A percentile compares a stretch with the other conserved stretches of the same genome.
Conservation (phyloP, 92 coral and sea anemone genomes). For the Pocillopora grandis region DNA sequence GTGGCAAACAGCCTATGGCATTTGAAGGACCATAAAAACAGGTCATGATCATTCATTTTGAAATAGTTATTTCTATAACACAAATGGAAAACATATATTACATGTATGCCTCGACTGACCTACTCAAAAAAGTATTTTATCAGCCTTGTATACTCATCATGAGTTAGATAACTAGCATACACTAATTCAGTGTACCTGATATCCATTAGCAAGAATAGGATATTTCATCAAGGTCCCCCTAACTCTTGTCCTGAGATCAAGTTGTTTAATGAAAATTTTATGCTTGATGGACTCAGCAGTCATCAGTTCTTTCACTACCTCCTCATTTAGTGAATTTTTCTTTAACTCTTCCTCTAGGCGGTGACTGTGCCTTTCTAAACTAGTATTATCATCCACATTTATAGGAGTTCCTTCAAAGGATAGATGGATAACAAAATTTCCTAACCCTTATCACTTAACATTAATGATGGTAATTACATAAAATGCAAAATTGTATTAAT, state of each 20-base stretch:
- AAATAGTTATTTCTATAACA: too few relatives aligned
- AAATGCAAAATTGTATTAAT: too few relatives aligned
- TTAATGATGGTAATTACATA: too few relatives aligned
- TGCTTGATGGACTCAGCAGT: constrained; percentile 2
- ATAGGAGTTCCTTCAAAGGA: not conserved
- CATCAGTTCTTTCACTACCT: constrained; percentile 19
- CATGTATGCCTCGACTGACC: too few relatives aligned
- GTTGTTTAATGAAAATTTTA: constrained; percentile 7
- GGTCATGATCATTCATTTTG: not conserved
- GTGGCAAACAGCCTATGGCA: not conserved
- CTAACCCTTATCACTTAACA: too few relatives aligned
- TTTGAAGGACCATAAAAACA: not conserved
- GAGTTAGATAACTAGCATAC: too few relatives aligned
- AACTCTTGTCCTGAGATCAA: constrained; percentile 9
- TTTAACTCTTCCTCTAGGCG: constrained; percentile 10
- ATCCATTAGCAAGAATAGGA: constrained; percentile 16
- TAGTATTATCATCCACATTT: constrained; percentile 10
- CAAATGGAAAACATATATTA: too few relatives aligned
- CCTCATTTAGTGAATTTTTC: not conserved
- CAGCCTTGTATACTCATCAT: too few relatives aligned
- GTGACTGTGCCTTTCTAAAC: constrained; percentile 18
- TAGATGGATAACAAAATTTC: not conserved
- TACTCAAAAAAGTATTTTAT: too few relatives aligned
- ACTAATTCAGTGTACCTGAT: too few relatives aligned
- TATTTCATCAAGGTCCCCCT: constrained; percentile 10